A percentile compares a stretch with the other conserved stretches of the same genome.
These are phyloP conservation scores for Cinara cedri DNA, from an alignment of 2,888 invertebrate genomes.

Conservation along the genomic window DNA sequence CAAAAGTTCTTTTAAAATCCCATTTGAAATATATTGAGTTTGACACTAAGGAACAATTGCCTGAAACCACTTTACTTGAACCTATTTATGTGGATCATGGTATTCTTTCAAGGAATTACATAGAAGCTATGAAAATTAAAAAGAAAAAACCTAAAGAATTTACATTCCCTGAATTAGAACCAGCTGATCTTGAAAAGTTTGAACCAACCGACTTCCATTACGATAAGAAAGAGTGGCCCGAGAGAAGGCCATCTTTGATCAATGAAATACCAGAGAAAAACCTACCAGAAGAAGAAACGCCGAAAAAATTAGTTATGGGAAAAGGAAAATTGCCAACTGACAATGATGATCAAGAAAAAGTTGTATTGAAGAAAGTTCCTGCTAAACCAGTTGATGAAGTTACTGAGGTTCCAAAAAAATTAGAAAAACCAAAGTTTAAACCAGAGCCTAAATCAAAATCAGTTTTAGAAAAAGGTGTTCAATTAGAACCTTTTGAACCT, in stretches of 20 bases:
- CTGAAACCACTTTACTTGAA: constrained; percentile 62
- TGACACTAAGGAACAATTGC: constrained; percentile 63
- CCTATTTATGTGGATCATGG: constrained; percentile 61
- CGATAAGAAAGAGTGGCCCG: constrained; percentile 61
- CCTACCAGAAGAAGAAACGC: constrained; percentile 64
- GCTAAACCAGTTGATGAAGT: constrained; percentile 57
- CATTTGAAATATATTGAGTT: constrained; percentile 69
- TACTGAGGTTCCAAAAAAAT: constrained; percentile 59
- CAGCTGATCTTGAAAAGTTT: constrained; percentile 60
- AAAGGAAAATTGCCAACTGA: constrained; percentile 65
- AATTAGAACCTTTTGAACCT: constrained; percentile 61
- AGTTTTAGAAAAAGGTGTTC: constrained; percentile 59
- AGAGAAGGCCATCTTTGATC: constrained; percentile 59
- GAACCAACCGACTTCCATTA: constrained; percentile 58
- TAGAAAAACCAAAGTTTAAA: constrained; percentile 58
- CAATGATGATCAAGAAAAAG: constrained; percentile 62
- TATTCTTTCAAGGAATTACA: constrained; percentile 61
- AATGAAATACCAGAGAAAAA: constrained; percentile 58
- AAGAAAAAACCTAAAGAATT: constrained; percentile 60
- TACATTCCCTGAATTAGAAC: constrained; percentile 59
- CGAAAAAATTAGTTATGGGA: constrained; percentile 64
- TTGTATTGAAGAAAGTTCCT: constrained; percentile 65
- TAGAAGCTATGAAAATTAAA: constrained; percentile 61
- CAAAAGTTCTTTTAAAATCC: constrained; percentile 75
- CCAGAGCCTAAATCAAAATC: constrained; percentile 61